phyloP scores from a whole-genome alignment of 1,140 invertebrate species.

The Lethrus apterus region DNA sequence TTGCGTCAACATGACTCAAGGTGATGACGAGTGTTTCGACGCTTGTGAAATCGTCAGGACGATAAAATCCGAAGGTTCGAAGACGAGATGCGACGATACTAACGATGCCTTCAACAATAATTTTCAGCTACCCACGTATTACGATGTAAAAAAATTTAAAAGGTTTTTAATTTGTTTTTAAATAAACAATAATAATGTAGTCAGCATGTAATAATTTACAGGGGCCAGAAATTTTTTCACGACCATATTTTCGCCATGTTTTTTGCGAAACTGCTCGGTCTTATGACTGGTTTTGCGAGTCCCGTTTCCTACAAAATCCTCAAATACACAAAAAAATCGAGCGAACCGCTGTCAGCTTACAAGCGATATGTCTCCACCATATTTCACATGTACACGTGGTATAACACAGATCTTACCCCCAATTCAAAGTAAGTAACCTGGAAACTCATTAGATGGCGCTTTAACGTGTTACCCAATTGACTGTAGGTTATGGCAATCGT shows the following conservation, averaged over 20 bases:
- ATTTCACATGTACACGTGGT: slow-evolving; percentile 62
- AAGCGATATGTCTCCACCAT: slow-evolving; percentile 63
- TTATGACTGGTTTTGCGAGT: slow-evolving; percentile 54
- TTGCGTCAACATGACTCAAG: background rate
- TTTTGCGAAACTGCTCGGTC: slow-evolving; percentile 49
- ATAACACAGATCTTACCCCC: slow-evolving; percentile 49
- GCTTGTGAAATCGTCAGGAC: background rate
- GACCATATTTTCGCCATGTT: slow-evolving; percentile 50
- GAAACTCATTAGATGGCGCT: background rate
- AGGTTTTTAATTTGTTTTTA: no score
- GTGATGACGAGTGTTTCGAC: background rate
- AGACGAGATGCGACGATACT: slow-evolving; percentile 5
- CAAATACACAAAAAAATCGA: slow-evolving; percentile 54
- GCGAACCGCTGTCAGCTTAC: slow-evolving; percentile 54
- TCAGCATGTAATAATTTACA: no score
- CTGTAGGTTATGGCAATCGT: slow-evolving; percentile 51
- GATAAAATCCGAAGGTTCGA: background rate
- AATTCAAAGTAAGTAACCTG: slow-evolving; percentile 43
- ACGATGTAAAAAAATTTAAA: slow-evolving; percentile 11
- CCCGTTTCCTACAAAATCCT: slow-evolving; percentile 54
- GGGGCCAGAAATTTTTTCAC: slow-evolving; percentile 54
- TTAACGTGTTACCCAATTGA: slow-evolving; percentile 19
- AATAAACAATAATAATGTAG: no score
- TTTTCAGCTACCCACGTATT: slow-evolving; percentile 2
- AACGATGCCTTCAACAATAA: background rate